Base-by-base conservation (phyloP, 2,797 vertebrate species). In the Uromys caudimaculatus region DNA sequence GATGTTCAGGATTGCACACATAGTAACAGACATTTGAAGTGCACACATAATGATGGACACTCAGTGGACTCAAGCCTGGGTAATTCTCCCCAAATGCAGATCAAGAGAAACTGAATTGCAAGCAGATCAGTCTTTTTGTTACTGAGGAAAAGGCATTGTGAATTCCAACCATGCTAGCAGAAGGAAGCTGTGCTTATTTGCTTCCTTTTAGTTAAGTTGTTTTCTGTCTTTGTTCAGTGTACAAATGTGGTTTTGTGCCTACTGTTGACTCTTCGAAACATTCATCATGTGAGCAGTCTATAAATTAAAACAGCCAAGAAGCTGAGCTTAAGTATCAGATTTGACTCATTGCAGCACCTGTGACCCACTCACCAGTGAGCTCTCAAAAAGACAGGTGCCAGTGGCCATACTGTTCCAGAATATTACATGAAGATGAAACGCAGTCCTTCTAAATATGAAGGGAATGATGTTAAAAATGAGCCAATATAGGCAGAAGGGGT, bases 281-380 rank as follows among this genome's bases (percentile, higher is more conserved):
- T 29, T 73, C 62, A 24, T 21, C 23, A 4, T 32, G 21, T 50
- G 41, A 81, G 38, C 32, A 50, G 52, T 60, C 71, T 83, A 29
- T 84, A 24, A 44, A 77, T 90, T 91, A 94, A 91, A 90, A 62
- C 69, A 84, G 67, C 6, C 47, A 60, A 56, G 35, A 64, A 10
- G 1, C 32, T 9, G 12, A 64, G 32, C 19, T 75, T 27, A 29
- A 60, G 12, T 81, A 38, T 77, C 47, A 56, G 16, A 17, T 50
- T 83, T 41, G 32, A 58, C 1, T 21, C 0, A 35, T 60, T 76
- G 38, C 10, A 44, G 23, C 29, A 29, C 35, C 47, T 8, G 32
- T 14, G 1, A 19, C 29, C 50, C 41, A n/a, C 54, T 67, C 2
- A 2, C 5, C 0, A 2, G 5, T 1, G 9, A 50, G 7, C 3